Evolutionary conservation across 1,140 invertebrate genomes (phyloP).

Genomic region (Aethina tumida): DNA sequence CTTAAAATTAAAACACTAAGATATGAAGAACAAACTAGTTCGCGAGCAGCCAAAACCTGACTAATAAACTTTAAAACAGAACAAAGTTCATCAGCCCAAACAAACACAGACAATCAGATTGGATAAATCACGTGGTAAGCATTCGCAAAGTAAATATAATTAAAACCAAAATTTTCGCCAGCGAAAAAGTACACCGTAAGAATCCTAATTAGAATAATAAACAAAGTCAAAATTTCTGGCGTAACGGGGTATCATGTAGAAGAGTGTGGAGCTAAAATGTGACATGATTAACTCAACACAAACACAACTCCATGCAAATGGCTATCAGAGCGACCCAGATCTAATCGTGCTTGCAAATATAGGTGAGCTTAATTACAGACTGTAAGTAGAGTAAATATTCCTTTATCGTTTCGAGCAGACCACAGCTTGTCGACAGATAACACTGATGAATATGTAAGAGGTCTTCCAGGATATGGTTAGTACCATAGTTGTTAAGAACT

Average conservation of each 20-base stretch:
- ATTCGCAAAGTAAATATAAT: constrained; percentile 18
- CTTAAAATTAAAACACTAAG: too few relatives aligned
- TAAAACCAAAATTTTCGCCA: constrained; percentile 8
- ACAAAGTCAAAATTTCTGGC: constrained; percentile 6
- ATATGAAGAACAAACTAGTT: too few relatives aligned
- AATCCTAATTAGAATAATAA: constrained; percentile 17
- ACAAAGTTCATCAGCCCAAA: constrained; percentile 15
- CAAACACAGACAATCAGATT: constrained; percentile 19
- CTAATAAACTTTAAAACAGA: constrained; percentile 13
- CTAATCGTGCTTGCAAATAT: constrained; percentile 35
- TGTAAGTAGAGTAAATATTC: constrained; percentile 36
- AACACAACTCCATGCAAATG: constrained; percentile 30
- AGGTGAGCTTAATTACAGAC: constrained; percentile 36
- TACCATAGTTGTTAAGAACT: too few relatives aligned
- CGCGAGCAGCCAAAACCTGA: too few relatives aligned
- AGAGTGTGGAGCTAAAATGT: constrained; percentile 18
- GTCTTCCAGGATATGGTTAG: constrained; percentile 19
- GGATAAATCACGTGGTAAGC: constrained; percentile 18
- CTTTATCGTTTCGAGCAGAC: constrained; percentile 33
- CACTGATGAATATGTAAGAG: constrained; percentile 35
- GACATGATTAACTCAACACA: constrained; percentile 23
- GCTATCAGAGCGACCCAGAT: constrained; percentile 25
- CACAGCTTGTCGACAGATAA: constrained; percentile 31
- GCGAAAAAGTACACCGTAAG: constrained; percentile 12
- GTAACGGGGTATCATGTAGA: too few relatives aligned